A percentile compares a stretch with the other conserved stretches of the same genome.
phyloP scores from a whole-genome alignment of 2,888 invertebrate species.

The Pollenia labialis region DNA sequence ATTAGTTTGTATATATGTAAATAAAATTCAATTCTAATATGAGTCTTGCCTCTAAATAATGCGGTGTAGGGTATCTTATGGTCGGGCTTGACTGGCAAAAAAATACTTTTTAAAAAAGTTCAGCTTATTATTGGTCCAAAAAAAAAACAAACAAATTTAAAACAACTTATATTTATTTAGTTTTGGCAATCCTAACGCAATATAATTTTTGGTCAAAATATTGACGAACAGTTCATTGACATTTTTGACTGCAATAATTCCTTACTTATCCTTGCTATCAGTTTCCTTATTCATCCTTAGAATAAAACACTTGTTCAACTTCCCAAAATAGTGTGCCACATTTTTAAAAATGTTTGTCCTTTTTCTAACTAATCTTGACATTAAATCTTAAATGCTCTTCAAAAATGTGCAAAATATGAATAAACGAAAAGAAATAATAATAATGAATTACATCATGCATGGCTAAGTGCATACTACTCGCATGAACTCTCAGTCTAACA shows the following conservation, averaged over 20 bases:
- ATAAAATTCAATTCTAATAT: too few relatives aligned
- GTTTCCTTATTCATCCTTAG: constrained; percentile 1
- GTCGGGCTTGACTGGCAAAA: too few relatives aligned
- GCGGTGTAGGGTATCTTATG: too few relatives aligned
- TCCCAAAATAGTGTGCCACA: constrained; percentile 53
- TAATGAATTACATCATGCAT: constrained; percentile 54
- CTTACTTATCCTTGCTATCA: constrained; percentile 13
- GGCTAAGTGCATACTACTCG: constrained; percentile 43
- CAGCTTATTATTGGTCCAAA: too few relatives aligned
- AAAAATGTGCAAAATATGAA: constrained; percentile 64
- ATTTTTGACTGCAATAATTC: constrained; percentile 39
- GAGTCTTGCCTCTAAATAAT: too few relatives aligned
- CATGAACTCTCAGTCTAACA: constrained; percentile 35
- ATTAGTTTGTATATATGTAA: too few relatives aligned
- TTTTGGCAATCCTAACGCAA: too few relatives aligned
- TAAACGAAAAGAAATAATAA: too few relatives aligned
- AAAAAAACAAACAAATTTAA: too few relatives aligned
- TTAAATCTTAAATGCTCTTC: constrained; percentile 62
- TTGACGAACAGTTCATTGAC: constrained; percentile 29
- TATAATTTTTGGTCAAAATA: too few relatives aligned
- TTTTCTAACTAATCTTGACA: constrained; percentile 62
- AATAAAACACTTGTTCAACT: constrained; percentile 68
- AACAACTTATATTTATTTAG: too few relatives aligned
- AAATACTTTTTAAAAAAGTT: too few relatives aligned
- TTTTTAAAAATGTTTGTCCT: constrained; percentile 49